Conservation (phyloP, 2,888 invertebrate species). For the Sipunculus nudus region DNA sequence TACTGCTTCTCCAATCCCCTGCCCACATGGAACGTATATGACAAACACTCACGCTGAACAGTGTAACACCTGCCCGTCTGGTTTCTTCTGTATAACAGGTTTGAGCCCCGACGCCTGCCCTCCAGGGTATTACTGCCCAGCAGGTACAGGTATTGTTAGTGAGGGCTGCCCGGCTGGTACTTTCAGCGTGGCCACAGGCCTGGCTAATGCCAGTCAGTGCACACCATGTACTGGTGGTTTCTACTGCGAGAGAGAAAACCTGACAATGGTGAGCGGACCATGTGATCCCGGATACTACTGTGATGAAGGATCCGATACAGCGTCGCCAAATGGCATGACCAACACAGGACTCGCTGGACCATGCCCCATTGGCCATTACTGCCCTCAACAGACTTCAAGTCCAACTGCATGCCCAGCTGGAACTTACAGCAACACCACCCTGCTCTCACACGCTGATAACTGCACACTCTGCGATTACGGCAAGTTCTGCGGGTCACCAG, state of each 20-base stretch:
- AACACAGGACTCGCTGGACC: conserved; percentile 54
- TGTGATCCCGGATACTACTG: conserved; percentile 61
- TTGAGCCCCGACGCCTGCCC: conserved; percentile 49
- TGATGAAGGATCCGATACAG: conserved; percentile 51
- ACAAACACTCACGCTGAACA: conserved; percentile 48
- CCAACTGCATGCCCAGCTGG: conserved; percentile 54
- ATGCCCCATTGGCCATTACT: conserved; percentile 59
- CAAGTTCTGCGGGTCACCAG: conserved; percentile 49
- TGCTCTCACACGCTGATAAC: conserved; percentile 48
- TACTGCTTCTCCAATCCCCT: conserved; percentile 48
- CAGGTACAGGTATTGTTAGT: conserved; percentile 57
- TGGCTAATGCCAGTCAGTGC: conserved; percentile 52
- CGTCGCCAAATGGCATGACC: conserved; percentile 50
- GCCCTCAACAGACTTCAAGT: conserved; percentile 45
- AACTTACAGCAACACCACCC: conserved; percentile 55
- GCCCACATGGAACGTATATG: conserved; percentile 60
- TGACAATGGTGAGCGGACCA: conserved; percentile 46
- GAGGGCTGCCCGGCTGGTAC: conserved; percentile 60
- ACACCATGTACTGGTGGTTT: conserved; percentile 57
- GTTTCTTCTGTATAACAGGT: conserved; percentile 57
- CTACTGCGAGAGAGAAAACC: conserved; percentile 52
- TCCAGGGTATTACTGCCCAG: conserved; percentile 59
- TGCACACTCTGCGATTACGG: conserved; percentile 55
- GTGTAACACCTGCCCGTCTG: conserved; percentile 57
- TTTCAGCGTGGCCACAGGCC: conserved; percentile 47